A percentile compares a stretch with the other conserved stretches of the same genome.
phyloP scores from a whole-genome alignment of 2,888 invertebrate species.

The Xylocampa areola region DNA sequence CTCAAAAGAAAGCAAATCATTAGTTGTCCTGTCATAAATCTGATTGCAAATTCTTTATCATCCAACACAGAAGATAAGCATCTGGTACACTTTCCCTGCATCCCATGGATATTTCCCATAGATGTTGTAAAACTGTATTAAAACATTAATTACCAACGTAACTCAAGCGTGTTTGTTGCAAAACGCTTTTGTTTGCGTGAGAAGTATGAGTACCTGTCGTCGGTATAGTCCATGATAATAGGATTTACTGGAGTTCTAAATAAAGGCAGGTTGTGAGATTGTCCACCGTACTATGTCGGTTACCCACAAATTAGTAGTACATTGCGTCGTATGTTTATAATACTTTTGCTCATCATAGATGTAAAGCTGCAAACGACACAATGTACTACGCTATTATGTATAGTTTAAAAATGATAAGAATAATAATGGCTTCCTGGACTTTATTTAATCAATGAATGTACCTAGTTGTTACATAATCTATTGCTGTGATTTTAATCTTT shows the following conservation, averaged over 20 bases:
- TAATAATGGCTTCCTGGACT: too few relatives aligned
- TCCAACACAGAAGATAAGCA: slow-evolving; percentile 23
- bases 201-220: slow-evolving; percentile 21
- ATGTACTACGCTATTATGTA: too few relatives aligned
- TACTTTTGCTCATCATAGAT: too few relatives aligned
- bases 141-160: slow-evolving; percentile 41
- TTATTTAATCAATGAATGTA: too few relatives aligned
- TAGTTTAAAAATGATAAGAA: too few relatives aligned
- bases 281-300: too few relatives aligned
- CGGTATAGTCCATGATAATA: not conserved
- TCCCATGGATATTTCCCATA: slow-evolving; percentile 48
- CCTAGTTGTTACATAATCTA: too few relatives aligned
- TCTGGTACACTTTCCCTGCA: slow-evolving; percentile 41
- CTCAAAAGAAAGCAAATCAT: too few relatives aligned
- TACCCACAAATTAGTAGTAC: too few relatives aligned
- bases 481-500: too few relatives aligned
- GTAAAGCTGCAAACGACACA: too few relatives aligned
- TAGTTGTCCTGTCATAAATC: slow-evolving; percentile 15
- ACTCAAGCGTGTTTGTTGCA: slow-evolving; percentile 23
- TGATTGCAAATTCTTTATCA: slow-evolving; percentile 13
- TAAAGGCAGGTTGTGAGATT: not conserved
- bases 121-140: slow-evolving; percentile 44
- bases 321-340: too few relatives aligned
- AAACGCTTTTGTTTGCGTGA: slow-evolving; percentile 42
- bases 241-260: not conserved